Percentiles rank a stretch among this genome's conserved stretches.
These are phyloP conservation scores for Eretmochelys imbricata DNA, from an alignment of 2,113 vertebrate genomes.

Conservation along the genomic window DNA sequence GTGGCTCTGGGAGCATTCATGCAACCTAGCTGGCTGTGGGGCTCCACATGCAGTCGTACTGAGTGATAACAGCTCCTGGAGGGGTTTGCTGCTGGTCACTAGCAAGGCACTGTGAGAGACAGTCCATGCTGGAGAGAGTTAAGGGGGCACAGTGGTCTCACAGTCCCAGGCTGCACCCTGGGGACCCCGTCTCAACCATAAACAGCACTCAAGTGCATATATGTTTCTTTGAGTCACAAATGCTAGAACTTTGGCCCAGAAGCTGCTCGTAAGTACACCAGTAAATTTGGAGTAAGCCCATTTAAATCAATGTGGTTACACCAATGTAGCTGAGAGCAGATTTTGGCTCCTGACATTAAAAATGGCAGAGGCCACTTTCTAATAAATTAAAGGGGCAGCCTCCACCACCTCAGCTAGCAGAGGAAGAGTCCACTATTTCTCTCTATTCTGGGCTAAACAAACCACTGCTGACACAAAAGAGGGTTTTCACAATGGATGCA, in stretches of 20 bases:
- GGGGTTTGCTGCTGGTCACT: too few species aligned
- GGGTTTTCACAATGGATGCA: neutral
- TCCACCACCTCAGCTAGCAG: neutral
- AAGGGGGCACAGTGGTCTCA: too few species aligned
- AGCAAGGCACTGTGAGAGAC: too few species aligned
- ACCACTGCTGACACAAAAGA: neutral
- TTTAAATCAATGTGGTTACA: neutral
- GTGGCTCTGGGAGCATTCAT: too few species aligned
- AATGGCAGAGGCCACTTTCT: too few species aligned
- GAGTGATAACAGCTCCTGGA: too few species aligned
- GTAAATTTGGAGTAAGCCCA: neutral
- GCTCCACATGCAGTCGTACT: too few species aligned
- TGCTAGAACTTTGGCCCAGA: fast-evolving
- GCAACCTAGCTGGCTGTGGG: too few species aligned
- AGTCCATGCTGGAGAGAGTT: too few species aligned
- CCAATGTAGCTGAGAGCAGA: neutral
- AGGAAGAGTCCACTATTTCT: neutral
- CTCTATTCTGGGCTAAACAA: neutral
- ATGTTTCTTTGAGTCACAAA: neutral
- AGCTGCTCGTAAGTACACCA: fast-evolving
- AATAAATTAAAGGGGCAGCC: neutral
- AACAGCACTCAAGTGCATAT: neutral
- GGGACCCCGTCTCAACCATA: neutral
- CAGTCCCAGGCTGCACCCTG: too few species aligned
- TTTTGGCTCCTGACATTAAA: neutral